A percentile compares a stretch with the other conserved stretches of the same genome.
Evolutionary conservation across 2,113 vertebrate species (phyloP).

Genomic region (Phyllostomus discolor): DNA sequence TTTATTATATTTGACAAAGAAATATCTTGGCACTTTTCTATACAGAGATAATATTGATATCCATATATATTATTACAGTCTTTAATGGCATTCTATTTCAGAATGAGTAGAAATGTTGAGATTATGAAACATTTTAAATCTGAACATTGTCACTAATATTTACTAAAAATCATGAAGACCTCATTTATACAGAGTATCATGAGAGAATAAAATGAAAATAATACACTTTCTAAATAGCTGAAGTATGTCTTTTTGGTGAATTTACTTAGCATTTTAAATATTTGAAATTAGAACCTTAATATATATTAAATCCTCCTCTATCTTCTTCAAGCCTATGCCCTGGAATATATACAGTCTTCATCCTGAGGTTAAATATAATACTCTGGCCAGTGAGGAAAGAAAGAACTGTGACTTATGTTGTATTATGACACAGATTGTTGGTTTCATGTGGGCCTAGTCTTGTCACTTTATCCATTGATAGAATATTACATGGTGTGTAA

Average conservation of each 20-base stretch:
- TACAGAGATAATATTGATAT: background rate
- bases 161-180: background rate
- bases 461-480: background rate
- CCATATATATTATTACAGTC: background rate
- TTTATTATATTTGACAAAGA: background rate
- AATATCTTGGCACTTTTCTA: background rate
- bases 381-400: background rate
- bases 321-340: background rate
- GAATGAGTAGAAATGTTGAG: background rate
- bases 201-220: background rate
- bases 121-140: background rate
- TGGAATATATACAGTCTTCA: background rate
- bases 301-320: background rate
- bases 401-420: background rate
- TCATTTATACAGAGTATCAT: background rate
- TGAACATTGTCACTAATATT: background rate
- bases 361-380: background rate
- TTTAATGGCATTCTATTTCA: background rate
- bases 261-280: background rate
- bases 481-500: background rate
- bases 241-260: background rate
- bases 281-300: background rate
- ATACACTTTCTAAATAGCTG: background rate
- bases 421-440: background rate
- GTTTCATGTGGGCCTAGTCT: background rate